Base-by-base conservation (phyloP, 2,113 vertebrate genomes). In the Passer montanus region DNA sequence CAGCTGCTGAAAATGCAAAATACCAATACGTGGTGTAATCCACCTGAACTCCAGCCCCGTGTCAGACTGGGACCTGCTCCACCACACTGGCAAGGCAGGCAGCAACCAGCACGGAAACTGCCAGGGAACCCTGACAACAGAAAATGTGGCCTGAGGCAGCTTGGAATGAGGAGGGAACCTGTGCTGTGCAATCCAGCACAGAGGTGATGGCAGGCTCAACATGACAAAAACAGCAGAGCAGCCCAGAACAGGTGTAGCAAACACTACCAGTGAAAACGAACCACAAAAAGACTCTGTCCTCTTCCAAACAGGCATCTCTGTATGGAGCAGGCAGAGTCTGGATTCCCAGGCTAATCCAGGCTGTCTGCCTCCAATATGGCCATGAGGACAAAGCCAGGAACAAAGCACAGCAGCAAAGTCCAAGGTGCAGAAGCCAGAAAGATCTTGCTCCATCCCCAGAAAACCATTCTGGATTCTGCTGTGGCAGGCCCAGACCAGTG, bases 21-120 rank as follows among this genome's bases (percentile, higher is more conserved):
- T 53, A 43, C 14, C 43, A 68, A 10, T 3, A 10, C 0, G 0
- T 11, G 33, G 46, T 28, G 53, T 44, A 39, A 89, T 41, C 31
- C 20, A 73, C 33, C 37, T 35, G 33, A 82, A 39, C 50, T 56
- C 6, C 44, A 37, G 33, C 47, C 21, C 31, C 3, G 1, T 17
- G 18, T 19, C 18, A 30, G 10, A 16, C 47, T 15, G 67, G 23
- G 21, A 56, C 14, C 23, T 26, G 39, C 77, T 7, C 43, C 50
- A 49, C 39, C 31, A 26, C 31, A 2, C 50, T 30, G 26, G 24
- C 46, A 55, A 33, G 43, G 56, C 41, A 50, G 39, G 39, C 39
- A 84, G 49, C 60, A 68, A 23, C 13, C 53, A 56, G 35, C 6
- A 35, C 11, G 89, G 60, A 33, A 55, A 47, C 33, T 21, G 28